Conservation (phyloP, 2,797 vertebrate species). For the Microcaecilia unicolor region DNA sequence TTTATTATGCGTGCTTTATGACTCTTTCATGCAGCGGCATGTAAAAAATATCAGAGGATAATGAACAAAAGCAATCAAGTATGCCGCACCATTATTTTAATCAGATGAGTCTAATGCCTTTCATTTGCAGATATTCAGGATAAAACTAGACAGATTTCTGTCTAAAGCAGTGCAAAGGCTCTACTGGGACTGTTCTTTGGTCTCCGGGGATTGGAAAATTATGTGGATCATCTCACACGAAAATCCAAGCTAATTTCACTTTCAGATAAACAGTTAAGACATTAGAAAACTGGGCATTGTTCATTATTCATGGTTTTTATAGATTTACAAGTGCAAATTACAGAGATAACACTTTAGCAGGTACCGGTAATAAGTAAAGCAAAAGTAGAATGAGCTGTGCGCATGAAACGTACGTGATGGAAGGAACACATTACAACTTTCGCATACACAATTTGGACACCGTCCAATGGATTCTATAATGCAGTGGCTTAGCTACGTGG, state of each 20-base stretch:
- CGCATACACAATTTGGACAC: too few species aligned
- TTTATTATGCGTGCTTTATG: neutral
- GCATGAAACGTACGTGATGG: too few species aligned
- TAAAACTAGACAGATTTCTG: conserved; percentile 18
- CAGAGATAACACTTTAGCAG: neutral
- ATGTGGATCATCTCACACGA: neutral
- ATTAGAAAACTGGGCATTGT: conserved; percentile 8
- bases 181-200: neutral
- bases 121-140: conserved; percentile 20
- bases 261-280: conserved; percentile 4
- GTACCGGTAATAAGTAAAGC: too few species aligned
- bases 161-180: conserved; percentile 5
- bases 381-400: too few species aligned
- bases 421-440: too few species aligned
- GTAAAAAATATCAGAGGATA: neutral
- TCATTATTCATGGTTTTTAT: neutral
- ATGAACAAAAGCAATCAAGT: neutral
- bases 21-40: conserved; percentile 1
- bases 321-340: conserved; percentile 10
- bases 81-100: conserved; percentile 14
- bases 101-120: conserved; percentile 12
- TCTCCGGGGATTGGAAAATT: conserved; percentile 8
- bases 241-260: conserved; percentile 3
- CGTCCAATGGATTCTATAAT: too few species aligned
- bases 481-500: too few species aligned